Evolutionary conservation across 2,113 vertebrate species (phyloP).

Genomic region (Podilymbus podiceps): DNA sequence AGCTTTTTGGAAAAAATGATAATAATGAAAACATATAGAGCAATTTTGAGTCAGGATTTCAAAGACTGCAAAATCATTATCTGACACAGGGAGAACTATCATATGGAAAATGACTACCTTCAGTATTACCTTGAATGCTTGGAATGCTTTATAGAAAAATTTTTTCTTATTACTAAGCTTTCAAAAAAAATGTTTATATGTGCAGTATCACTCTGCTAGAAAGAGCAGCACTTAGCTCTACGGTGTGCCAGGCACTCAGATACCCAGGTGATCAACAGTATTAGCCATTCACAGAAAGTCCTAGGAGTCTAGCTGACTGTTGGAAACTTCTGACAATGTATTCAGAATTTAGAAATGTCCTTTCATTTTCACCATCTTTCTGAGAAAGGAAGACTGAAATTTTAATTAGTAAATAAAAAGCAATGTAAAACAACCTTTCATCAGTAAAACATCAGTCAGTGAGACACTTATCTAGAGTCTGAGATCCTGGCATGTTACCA

Average conservation of each 20-base stretch:
- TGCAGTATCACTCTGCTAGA: background rate
- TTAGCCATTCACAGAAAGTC: background rate
- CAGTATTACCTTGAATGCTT: constrained; percentile 11
- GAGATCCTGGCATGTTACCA: background rate
- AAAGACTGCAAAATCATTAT: constrained; percentile 42
- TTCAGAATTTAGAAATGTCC: background rate
- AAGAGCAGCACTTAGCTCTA: constrained; percentile 4
- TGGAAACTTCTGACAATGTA: background rate
- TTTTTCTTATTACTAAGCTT: background rate
- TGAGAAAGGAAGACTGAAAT: constrained; percentile 15
- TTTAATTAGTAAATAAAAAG: constrained; percentile 36
- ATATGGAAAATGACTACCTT: constrained; percentile 35
- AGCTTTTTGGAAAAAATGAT: constrained; percentile 42
- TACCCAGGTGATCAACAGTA: background rate
- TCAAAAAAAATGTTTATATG: background rate
- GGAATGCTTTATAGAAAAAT: constrained; percentile 24
- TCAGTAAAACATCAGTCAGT: background rate
- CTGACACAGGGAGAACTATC: constrained; percentile 13
- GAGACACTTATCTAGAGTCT: background rate
- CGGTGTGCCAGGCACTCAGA: background rate
- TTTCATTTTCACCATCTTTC: constrained; percentile 3
- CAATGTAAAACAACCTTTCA: background rate
- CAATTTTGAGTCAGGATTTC: constrained; percentile 21
- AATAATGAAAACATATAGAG: constrained; percentile 50
- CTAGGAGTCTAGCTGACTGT: background rate